Base-by-base conservation (phyloP, 1,140 invertebrate genomes). In the Ctenoplectra terminalis region DNA sequence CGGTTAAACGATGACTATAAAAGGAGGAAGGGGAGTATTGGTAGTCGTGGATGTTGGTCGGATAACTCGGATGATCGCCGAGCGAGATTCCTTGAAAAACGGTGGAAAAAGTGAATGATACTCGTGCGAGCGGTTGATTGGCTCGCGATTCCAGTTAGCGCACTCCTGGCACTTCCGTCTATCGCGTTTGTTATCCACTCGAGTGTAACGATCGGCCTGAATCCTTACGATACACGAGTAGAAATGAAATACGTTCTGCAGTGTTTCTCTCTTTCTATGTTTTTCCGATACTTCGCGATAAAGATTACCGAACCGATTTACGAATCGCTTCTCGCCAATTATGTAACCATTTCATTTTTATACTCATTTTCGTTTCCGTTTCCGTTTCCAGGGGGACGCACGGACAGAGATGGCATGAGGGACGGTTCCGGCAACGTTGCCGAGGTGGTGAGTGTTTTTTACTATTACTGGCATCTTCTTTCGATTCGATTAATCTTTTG, bases 341-440 rank as follows among this genome's bases (percentile, higher is more conserved):
- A 50, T 17, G 50, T 61, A 54, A 23, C 31, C 20, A 37, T 37
- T 11, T n/a, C 9, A 13, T n/a, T 40, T 40, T 13, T 11, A n/a
- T 63, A 8, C 6, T 52, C 17, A 37, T 31, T 4, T 0, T n/a
- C 0, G 52, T 15, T 26, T 60, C 20, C 37, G 67, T 83, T 82
- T 63, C 54, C 85, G 67, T 46, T 91, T 91, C 40, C 83, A 93
- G 92, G 91, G 87, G 92, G 91, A 91, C 90, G 90, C 82, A 92
- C 90, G 84, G 92, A 93, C 88, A 90, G 91, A 90, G 91, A 93
- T 94, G 93, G 93, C 91, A 93, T 94, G 93, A 93, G 92, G 93
- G 93, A 93, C 87, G 92, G 91, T 79, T 92, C 92, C 90, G 92
- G 92, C 90, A 93, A 93, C 92, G 89, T 93, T 92, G 92, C 92